Evolutionary conservation across 2,888 invertebrate species (phyloP), one percentile per base, ranked within the genome.

Genomic region (Noctua janthina): DNA sequence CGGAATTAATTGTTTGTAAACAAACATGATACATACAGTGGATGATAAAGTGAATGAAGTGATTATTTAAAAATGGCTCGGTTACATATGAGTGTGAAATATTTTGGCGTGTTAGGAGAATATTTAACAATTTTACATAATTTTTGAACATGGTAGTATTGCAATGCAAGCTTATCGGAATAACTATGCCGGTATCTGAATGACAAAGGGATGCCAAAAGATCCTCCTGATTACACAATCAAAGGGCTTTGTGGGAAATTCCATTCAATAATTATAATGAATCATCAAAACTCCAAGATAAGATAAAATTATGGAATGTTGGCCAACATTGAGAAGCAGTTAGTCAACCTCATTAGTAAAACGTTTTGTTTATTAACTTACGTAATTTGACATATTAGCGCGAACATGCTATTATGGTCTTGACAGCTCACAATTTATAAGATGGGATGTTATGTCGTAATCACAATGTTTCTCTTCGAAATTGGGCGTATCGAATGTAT

Each of bases 301-400:
- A 78, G 80, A 83, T 67, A 75, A n/a, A 39, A 35, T 62, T 23
- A 77, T 64, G 73, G 84, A 81, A 81, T 70, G 69, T 70, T 51
- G 2, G 17, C 43, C 46, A 68, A 76, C 76, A 80, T 82, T 66
- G 64, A 67, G 13, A 74, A 49, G 67, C 23, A 29, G 59, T 85
- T 80, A 85, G 79, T 82, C 76, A 85, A 51, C 56, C 67, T 85
- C 82, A 85, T 86, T 86, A 87, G 78, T 51, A 67, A 78, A 76
- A 73, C 69, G 72, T 51, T 81, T 64, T 78, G 72, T 87, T 82
- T 67, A 81, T 78, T 69, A 20, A 62, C 35, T 88, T 78, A 67
- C 85, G 83, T 79, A 86, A 86, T 72, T 29, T 76, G 56, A 74
- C 29, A 17, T 79, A 80, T 82, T 81, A 69, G 59, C 73, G 69